Evolutionary conservation across 2,888 invertebrate genomes (phyloP).

Genomic region (Euproctis similis): DNA sequence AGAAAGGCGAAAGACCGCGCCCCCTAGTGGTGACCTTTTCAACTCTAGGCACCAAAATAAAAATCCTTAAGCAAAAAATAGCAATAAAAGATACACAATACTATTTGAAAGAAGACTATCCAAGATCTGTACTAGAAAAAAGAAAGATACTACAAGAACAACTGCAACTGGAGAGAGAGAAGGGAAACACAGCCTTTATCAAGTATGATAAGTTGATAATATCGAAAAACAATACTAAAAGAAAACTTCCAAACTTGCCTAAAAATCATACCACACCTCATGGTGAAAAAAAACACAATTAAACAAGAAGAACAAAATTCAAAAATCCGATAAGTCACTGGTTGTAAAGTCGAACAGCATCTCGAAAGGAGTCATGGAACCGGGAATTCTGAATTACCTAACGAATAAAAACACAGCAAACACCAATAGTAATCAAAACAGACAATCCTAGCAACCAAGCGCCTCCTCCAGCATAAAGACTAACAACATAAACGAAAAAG

Average conservation of each 20-base stretch:
- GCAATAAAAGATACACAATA: no score
- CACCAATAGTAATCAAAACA: background rate
- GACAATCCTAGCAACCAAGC: background rate
- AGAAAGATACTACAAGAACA: no score
- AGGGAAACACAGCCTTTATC: background rate
- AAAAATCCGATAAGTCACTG: background rate
- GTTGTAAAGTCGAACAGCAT: background rate
- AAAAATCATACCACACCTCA: background rate
- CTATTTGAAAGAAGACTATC: no score
- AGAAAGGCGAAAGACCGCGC: slow-evolving; percentile 1
- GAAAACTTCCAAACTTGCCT: background rate
- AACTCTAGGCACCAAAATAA: no score
- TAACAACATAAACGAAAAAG: background rate
- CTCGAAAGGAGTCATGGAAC: background rate
- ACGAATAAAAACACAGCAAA: background rate
- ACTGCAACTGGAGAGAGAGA: background rate
- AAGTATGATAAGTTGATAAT: slow-evolving; percentile 2
- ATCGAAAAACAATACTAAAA: slow-evolving; percentile 1
- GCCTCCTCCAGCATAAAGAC: background rate
- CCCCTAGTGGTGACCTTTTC: background rate
- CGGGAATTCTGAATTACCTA: background rate
- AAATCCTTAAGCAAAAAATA: no score
- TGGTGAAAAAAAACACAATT: background rate
- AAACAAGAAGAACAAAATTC: background rate
- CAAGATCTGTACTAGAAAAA: no score